Evolutionary conservation across 2,888 invertebrate genomes (phyloP).

Genomic region (Rapana venosa): DNA sequence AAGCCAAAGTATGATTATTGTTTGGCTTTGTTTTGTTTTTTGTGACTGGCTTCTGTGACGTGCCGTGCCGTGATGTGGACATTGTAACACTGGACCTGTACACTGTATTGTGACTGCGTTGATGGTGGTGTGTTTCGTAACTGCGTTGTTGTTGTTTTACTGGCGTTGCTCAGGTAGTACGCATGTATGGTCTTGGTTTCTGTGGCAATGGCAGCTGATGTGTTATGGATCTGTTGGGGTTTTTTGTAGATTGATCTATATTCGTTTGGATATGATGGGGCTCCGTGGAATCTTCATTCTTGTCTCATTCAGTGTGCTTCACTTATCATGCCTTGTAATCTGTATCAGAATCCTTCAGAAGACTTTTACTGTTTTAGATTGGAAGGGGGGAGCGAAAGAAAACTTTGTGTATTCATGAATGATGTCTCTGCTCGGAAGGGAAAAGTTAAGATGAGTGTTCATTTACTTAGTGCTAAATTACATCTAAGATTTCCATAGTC

Average conservation of each 20-base stretch:
- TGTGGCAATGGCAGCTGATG: slow-evolving; percentile 44
- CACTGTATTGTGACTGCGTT: neutral
- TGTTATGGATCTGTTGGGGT: neutral
- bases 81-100: neutral
- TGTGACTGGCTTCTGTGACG: neutral
- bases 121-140: slow-evolving; percentile 15
- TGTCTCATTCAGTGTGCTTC: slow-evolving; percentile 14
- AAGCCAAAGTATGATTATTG: slow-evolving; percentile 33
- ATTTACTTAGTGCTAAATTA: no score
- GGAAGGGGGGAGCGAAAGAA: no score
- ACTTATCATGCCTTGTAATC: neutral
- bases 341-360: slow-evolving; percentile 2
- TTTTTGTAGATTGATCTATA: neutral
- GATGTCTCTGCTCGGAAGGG: no score
- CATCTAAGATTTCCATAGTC: no score
- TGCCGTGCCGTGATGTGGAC: neutral
- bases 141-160: slow-evolving; percentile 5
- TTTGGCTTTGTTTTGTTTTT: neutral
- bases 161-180: slow-evolving; percentile 31
- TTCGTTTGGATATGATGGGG: slow-evolving; percentile 15
- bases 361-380: neutral
- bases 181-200: slow-evolving; percentile 1
- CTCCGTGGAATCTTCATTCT: slow-evolving; percentile 38
- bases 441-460: no score
- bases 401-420: no score